phyloP scores from a whole-genome alignment of 2,797 vertebrate species.

The Myripristis jacobus region DNA sequence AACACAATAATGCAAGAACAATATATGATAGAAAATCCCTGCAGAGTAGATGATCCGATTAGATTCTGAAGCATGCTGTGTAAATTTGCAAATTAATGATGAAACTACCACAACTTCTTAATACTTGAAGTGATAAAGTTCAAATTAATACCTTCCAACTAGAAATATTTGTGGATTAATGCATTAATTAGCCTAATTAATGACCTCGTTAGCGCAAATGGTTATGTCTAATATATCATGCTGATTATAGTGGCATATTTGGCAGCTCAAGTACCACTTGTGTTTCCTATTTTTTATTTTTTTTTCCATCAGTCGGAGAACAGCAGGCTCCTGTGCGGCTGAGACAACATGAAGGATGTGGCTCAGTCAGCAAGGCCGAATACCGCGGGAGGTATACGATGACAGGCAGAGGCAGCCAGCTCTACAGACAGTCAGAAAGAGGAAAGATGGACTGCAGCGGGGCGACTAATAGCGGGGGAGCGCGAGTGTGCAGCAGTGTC shows the following conservation, averaged over 20 bases:
- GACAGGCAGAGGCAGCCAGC: constrained; percentile 53
- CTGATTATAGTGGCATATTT: constrained; percentile 21
- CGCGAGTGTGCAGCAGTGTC: constrained; percentile 40
- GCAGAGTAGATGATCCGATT: background rate
- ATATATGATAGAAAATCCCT: background rate
- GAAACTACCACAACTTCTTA: background rate
- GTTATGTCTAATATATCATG: constrained; percentile 29
- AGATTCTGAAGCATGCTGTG: background rate
- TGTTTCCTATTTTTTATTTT: background rate
- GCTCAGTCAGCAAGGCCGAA: constrained; percentile 58
- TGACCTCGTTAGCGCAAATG: constrained; percentile 29
- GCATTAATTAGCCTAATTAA: constrained; percentile 46
- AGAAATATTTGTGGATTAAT: constrained; percentile 32
- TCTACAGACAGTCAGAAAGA: constrained; percentile 28
- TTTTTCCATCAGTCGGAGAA: constrained; percentile 24
- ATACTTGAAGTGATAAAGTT: constrained; percentile 1
- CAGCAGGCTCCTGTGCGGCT: constrained; percentile 1
- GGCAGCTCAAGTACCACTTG: constrained; percentile 12
- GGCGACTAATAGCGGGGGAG: constrained; percentile 56
- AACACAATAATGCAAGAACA: too few relatives aligned
- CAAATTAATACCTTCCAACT: background rate
- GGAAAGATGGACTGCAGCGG: constrained; percentile 41
- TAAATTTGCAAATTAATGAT: constrained; percentile 3
- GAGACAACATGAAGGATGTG: constrained; percentile 52
- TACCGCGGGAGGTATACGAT: constrained; percentile 63